phyloP scores from a whole-genome alignment of 2,888 invertebrate genomes.

The Catotricha subobsoleta region DNA sequence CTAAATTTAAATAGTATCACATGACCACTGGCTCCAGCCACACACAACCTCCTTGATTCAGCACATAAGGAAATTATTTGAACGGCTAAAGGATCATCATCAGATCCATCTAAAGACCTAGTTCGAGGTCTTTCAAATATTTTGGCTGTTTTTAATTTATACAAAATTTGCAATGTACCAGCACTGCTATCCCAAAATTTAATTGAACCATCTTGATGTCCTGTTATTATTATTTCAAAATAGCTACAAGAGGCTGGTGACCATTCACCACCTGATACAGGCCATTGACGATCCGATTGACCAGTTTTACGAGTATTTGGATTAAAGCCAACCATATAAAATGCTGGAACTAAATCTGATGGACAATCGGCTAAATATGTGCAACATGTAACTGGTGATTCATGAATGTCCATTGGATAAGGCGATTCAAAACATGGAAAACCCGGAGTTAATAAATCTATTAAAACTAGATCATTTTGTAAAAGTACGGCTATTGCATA shows the following conservation, averaged over 20 bases:
- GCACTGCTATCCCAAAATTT: constrained; percentile 99
- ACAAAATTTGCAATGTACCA: constrained; percentile 86
- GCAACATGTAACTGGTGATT: constrained; percentile 94
- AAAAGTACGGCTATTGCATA: constrained; percentile 94
- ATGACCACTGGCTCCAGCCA: constrained; percentile 85
- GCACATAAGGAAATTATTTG: constrained; percentile 82
- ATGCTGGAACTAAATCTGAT: constrained; percentile 91
- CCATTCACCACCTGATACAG: constrained; percentile 92
- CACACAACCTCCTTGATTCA: constrained; percentile 68
- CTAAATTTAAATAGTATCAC: constrained; percentile 91
- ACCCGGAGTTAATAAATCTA: constrained; percentile 86
- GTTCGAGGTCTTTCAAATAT: constrained; percentile 38
- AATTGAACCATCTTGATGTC: constrained; percentile 94
- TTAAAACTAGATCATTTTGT: constrained; percentile 93
- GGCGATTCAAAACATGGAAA: constrained; percentile 99
- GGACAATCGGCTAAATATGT: constrained; percentile 96
- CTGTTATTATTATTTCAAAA: constrained; percentile 96
- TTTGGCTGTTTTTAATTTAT: constrained; percentile 95
- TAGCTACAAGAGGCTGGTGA: constrained; percentile 90
- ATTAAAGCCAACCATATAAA: constrained; percentile 83
- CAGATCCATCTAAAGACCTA: constrained; percentile 41
- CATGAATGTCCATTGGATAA: constrained; percentile 98
- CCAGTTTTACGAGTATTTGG: constrained; percentile 55
- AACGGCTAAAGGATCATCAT: constrained; percentile 80
- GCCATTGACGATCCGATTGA: constrained; percentile 89